Percentiles rank a stretch among this genome's conserved stretches.
phyloP scores from a whole-genome alignment of 2,113 vertebrate genomes.

The Peromyscus leucopus region DNA sequence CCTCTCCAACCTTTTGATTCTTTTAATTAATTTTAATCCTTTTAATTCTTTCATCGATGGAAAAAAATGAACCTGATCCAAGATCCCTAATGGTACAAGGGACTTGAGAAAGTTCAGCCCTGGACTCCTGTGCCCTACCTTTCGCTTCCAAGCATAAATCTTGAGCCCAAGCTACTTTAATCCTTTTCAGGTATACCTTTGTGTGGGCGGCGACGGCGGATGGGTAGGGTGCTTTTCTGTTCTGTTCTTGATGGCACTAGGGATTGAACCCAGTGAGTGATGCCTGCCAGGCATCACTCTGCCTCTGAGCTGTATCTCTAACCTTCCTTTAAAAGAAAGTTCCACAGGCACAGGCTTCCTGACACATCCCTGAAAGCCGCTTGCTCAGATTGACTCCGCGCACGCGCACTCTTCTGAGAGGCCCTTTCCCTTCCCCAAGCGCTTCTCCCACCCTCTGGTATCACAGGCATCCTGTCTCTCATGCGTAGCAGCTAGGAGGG shows the following conservation, averaged over 20 bases:
- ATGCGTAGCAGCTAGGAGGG: no score
- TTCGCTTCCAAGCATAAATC: background rate
- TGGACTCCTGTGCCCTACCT: fast-evolving
- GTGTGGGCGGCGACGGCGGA: background rate
- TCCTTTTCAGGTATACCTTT: background rate
- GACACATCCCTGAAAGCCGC: background rate
- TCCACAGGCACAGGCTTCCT: background rate
- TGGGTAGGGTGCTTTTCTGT: background rate
- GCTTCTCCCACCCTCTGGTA: background rate
- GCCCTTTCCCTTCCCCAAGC: background rate
- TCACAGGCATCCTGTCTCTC: background rate
- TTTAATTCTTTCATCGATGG: background rate
- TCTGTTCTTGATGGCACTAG: background rate
- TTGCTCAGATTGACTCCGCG: background rate
- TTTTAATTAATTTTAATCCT: background rate
- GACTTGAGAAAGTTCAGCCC: background rate
- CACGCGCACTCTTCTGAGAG: background rate
- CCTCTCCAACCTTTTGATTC: background rate
- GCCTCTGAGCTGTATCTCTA: background rate
- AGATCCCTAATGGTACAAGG: background rate
- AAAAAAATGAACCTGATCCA: background rate
- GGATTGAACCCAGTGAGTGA: background rate
- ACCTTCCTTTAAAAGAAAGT: background rate
- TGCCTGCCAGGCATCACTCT: background rate
- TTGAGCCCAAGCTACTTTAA: background rate